These are phyloP conservation scores for Monochamus saltuarius DNA, from an alignment of 1,140 invertebrate genomes.

Conservation along the genomic window DNA sequence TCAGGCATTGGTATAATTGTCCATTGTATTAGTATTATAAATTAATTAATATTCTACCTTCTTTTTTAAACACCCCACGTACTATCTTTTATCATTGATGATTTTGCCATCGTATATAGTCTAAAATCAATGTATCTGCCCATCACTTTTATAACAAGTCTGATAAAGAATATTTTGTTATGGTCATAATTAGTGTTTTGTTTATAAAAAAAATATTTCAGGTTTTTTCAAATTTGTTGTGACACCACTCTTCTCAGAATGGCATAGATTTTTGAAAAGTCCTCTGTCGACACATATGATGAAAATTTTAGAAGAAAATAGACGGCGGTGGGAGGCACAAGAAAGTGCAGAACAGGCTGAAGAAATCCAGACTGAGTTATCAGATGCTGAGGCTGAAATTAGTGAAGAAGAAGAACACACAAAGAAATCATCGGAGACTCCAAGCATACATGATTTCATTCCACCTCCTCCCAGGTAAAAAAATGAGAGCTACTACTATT, in stretches of 20 bases:
- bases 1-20: too few species aligned
- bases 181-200: background rate
- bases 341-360: constrained; percentile 60
- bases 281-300: constrained; percentile 73
- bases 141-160: too few species aligned
- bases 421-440: constrained; percentile 39
- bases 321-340: constrained; percentile 70
- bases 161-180: background rate
- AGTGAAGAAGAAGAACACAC: constrained; percentile 51
- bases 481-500: background rate
- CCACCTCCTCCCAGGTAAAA: constrained; percentile 31
- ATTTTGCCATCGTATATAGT: too few species aligned
- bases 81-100: too few species aligned
- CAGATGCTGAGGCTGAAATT: constrained; percentile 57
- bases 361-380: constrained; percentile 62
- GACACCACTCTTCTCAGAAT: constrained; percentile 78
- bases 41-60: too few species aligned
- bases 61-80: too few species aligned
- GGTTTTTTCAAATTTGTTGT: constrained; percentile 87
- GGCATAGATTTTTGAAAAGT: constrained; percentile 78
- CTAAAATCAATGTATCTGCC: too few species aligned
- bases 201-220: constrained; percentile 48
- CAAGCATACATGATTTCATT: constrained; percentile 45
- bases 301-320: constrained; percentile 68
- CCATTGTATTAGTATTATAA: too few species aligned